Evolutionary conservation across 2,113 vertebrate species (phyloP).

Genomic region (Loxodonta africana): DNA sequence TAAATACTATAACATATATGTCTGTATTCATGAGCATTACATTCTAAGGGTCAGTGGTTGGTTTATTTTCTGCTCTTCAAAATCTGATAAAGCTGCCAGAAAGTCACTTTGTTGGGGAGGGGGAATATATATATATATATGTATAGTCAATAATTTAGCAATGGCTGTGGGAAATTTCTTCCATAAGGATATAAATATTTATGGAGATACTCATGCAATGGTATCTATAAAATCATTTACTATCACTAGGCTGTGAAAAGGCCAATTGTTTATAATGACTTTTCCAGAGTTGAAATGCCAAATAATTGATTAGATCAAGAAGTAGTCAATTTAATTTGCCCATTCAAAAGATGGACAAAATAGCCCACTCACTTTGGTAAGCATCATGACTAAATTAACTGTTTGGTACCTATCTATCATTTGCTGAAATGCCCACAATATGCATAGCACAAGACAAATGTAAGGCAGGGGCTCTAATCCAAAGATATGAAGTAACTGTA

Average conservation of each 20-base stretch:
- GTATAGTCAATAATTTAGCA: neutral
- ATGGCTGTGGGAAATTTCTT: neutral
- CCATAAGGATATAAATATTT: neutral
- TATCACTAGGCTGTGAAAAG: neutral
- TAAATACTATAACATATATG: neutral
- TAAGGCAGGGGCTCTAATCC: neutral
- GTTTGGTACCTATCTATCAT: neutral
- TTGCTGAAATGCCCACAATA: neutral
- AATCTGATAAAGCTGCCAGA: neutral
- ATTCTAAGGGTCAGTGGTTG: neutral
- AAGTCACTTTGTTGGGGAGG: neutral
- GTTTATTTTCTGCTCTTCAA: neutral
- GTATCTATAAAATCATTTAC: neutral
- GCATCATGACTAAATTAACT: neutral
- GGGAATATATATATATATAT: neutral
- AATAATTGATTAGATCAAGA: constrained; percentile 25
- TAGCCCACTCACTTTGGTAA: neutral
- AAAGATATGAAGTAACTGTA: neutral
- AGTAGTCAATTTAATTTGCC: constrained; percentile 12
- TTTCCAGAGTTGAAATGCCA: neutral
- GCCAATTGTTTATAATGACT: neutral
- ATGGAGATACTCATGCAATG: neutral
- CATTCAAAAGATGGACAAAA: neutral
- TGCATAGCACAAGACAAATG: neutral
- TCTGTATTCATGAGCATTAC: neutral